These are phyloP conservation scores for Drosophila basisetae DNA, from an alignment of 2,888 invertebrate species.

Conservation along the genomic window DNA sequence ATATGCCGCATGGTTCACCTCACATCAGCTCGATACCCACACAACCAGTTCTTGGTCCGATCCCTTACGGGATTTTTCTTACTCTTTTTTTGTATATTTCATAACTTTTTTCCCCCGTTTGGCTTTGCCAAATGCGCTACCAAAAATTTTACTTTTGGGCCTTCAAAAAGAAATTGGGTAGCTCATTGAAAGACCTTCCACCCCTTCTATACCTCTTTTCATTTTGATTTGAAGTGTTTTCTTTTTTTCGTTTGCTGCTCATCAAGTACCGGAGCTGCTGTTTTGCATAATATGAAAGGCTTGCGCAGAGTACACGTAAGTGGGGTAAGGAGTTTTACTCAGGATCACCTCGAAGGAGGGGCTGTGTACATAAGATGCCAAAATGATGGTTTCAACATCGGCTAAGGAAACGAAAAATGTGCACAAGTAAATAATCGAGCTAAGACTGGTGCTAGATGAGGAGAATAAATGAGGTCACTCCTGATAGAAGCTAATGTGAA, in stretches of 20 bases:
- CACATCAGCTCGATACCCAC: constrained; percentile 52
- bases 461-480: not conserved
- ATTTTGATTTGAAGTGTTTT: constrained; percentile 56
- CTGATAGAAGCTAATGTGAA: not conserved
- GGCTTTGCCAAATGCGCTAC: constrained; percentile 45
- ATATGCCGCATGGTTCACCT: constrained; percentile 72
- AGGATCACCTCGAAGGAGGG: constrained; percentile 35
- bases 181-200: constrained; percentile 11
- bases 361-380: constrained; percentile 47
- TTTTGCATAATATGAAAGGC: constrained; percentile 67
- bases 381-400: constrained; percentile 46
- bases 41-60: constrained; percentile 15
- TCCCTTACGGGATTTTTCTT: constrained; percentile 47
- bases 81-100: constrained; percentile 62
- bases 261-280: constrained; percentile 55
- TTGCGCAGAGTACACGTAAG: constrained; percentile 4
- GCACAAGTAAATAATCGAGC: constrained; percentile 1
- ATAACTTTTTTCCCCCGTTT: constrained; percentile 61
- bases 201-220: constrained; percentile 34
- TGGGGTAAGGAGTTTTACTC: constrained; percentile 23
- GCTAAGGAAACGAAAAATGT: constrained; percentile 21
- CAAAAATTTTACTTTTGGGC: constrained; percentile 73
- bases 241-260: constrained; percentile 37
- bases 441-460: constrained; percentile 4
- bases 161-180: constrained; percentile 47